Evolutionary conservation across 2,888 invertebrate genomes (phyloP).

Genomic region (Drosophila kokeensis): DNA sequence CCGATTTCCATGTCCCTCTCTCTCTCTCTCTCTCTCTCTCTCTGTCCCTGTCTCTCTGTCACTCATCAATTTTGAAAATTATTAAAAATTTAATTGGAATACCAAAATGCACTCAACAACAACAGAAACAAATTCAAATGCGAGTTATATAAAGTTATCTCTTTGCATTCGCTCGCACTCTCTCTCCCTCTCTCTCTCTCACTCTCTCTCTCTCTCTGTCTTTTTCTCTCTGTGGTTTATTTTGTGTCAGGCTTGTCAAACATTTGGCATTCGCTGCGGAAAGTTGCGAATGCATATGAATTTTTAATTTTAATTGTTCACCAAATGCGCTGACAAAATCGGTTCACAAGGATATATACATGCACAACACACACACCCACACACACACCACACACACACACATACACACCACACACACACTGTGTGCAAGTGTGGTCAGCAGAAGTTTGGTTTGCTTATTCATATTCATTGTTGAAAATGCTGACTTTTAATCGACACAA

Average conservation of each 20-base stretch:
- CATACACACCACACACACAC: background rate
- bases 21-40: conserved; percentile 43
- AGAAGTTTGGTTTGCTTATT: background rate
- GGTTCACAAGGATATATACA: conserved; percentile 49
- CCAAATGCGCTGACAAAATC: conserved; percentile 72
- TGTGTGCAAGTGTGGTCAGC: conserved; percentile 24
- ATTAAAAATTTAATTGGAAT: conserved; percentile 83
- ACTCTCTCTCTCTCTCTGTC: background rate
- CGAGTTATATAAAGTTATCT: conserved; percentile 26
- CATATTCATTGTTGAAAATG: conserved; percentile 13
- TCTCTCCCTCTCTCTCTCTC: background rate
- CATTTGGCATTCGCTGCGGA: conserved; percentile 59
- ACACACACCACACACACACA: background rate
- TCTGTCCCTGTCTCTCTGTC: conserved; percentile 50
- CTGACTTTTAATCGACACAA: conserved; percentile 43
- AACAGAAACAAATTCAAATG: conserved; percentile 43
- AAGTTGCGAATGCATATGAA: conserved; percentile 66
- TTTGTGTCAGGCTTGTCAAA: conserved; percentile 77
- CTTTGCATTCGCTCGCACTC: conserved; percentile 1
- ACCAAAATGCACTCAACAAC: conserved; percentile 69
- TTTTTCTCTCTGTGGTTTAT: conserved; percentile 38
- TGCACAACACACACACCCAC: conserved; percentile 5
- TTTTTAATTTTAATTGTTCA: conserved; percentile 79
- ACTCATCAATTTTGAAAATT: conserved; percentile 80
- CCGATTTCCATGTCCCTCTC: conserved; percentile 5